Percentiles rank a stretch among this genome's conserved stretches.
Evolutionary conservation across 2,888 invertebrate genomes (phyloP).

Genomic region (Desoria tigrina): DNA sequence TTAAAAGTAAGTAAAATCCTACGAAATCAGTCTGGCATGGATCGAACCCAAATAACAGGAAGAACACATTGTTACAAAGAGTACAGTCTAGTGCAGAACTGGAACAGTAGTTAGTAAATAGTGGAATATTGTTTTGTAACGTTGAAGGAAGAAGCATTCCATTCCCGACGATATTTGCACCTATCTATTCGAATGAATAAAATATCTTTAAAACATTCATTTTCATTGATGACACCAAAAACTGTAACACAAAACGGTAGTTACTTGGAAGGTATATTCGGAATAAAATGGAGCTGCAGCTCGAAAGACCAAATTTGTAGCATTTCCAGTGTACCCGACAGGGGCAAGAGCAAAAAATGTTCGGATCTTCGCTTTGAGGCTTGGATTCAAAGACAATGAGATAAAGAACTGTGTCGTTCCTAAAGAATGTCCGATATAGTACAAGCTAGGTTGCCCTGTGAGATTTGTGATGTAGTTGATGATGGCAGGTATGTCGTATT

Average conservation of each 20-base stretch:
- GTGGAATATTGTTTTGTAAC: background rate
- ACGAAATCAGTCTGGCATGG: constrained; percentile 6
- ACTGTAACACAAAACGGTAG: too few relatives aligned
- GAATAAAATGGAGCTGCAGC: background rate
- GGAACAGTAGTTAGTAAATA: background rate
- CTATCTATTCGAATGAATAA: too few relatives aligned
- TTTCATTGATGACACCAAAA: too few relatives aligned
- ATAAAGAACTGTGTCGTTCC: constrained; percentile 18
- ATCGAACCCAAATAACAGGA: constrained; percentile 3
- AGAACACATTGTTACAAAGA: background rate
- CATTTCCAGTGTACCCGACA: constrained; percentile 9
- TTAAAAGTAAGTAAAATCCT: constrained; percentile 1
- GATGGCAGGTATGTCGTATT: constrained; percentile 15
- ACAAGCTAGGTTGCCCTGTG: background rate
- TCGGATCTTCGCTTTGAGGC: constrained; percentile 2
- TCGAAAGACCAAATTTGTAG: background rate
- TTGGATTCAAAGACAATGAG: constrained; percentile 1
- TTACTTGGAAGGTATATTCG: background rate
- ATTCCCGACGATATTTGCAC: too few relatives aligned
- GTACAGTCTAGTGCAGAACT: background rate
- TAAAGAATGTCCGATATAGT: constrained; percentile 21
- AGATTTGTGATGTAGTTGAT: constrained; percentile 7
- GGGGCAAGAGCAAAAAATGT: constrained; percentile 15
- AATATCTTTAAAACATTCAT: too few relatives aligned
- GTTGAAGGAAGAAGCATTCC: background rate